phyloP scores from a whole-genome alignment of 2,888 invertebrate genomes.

The Polymixis lichenea region DNA sequence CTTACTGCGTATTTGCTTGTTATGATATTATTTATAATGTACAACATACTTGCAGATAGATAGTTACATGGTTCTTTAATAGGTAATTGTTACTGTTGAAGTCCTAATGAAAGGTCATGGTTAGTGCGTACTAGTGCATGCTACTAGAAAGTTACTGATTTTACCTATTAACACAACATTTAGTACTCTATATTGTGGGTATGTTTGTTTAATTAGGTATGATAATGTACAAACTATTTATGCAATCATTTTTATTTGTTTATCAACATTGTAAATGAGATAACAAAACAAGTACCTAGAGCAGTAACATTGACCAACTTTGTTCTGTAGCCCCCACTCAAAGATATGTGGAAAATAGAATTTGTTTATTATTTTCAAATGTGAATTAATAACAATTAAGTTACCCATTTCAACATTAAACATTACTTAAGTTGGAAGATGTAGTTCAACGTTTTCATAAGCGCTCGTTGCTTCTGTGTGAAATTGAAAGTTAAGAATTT shows the following conservation, averaged over 20 bases:
- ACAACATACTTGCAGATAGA: slow-evolving; percentile 68
- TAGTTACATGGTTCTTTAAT: slow-evolving; percentile 33
- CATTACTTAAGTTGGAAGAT: too few relatives aligned
- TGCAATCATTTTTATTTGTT: slow-evolving; percentile 58
- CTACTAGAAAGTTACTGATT: slow-evolving; percentile 39
- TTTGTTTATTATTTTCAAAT: slow-evolving; percentile 37
- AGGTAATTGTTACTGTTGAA: slow-evolving; percentile 40
- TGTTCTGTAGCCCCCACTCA: slow-evolving; percentile 36
- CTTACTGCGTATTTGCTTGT: slow-evolving; percentile 82
- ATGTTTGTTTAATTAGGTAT: slow-evolving; percentile 22
- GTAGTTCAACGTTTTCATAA: background rate
- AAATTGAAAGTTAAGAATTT: background rate
- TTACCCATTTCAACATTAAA: too few relatives aligned
- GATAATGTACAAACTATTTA: slow-evolving; percentile 33
- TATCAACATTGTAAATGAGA: slow-evolving; percentile 59
- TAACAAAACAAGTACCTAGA: slow-evolving; percentile 37
- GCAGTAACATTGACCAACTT: slow-evolving; percentile 64
- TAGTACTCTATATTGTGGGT: slow-evolving; percentile 13
- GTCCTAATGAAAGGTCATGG: slow-evolving; percentile 66
- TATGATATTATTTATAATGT: slow-evolving; percentile 63
- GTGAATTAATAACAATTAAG: too few relatives aligned
- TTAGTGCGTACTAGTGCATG: slow-evolving; percentile 5
- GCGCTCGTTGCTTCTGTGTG: background rate
- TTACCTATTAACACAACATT: background rate
- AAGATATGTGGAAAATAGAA: slow-evolving; percentile 27